A percentile compares a stretch with the other conserved stretches of the same genome.
Evolutionary conservation across 53 echinoderm and acorn worm species (phyloP).

Genomic region (Paracentrotus lividus): DNA sequence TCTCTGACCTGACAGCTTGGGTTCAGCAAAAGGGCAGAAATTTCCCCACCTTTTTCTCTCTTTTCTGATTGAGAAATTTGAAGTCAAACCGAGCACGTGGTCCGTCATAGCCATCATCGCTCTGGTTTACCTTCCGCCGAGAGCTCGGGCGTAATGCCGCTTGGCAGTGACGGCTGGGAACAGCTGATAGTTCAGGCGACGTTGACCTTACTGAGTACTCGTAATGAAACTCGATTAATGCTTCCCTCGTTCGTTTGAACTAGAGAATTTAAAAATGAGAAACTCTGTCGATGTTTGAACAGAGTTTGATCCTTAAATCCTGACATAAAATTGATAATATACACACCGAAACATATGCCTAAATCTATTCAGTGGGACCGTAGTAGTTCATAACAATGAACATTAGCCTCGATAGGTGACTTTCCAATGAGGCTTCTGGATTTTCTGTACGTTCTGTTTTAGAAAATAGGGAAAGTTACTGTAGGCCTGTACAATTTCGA

Average conservation of each 20-base stretch:
- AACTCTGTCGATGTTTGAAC: no score
- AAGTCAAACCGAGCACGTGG: conserved; percentile 37
- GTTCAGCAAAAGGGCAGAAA: conserved; percentile 19
- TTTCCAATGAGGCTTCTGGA: no score
- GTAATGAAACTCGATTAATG: background rate
- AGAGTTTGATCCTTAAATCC: no score
- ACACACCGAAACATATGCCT: no score
- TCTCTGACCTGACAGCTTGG: background rate
- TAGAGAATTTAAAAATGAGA: no score
- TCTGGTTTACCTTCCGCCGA: conserved; percentile 24
- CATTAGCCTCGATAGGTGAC: no score
- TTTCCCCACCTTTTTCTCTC: background rate
- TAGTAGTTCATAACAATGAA: no score
- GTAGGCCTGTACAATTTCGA: no score
- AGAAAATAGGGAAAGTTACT: no score
- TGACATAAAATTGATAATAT: no score
- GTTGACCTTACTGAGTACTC: conserved; percentile 41
- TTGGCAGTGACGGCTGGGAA: conserved; percentile 51
- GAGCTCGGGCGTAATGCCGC: conserved; percentile 46
- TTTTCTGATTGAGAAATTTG: background rate
- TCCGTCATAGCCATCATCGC: conserved; percentile 41
- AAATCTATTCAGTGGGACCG: no score
- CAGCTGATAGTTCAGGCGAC: conserved; percentile 52
- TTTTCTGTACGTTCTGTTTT: no score
- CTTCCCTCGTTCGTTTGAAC: background rate